Evolutionary conservation across 2,888 invertebrate species (phyloP).

Genomic region (Zhuqinia jingwanae): DNA sequence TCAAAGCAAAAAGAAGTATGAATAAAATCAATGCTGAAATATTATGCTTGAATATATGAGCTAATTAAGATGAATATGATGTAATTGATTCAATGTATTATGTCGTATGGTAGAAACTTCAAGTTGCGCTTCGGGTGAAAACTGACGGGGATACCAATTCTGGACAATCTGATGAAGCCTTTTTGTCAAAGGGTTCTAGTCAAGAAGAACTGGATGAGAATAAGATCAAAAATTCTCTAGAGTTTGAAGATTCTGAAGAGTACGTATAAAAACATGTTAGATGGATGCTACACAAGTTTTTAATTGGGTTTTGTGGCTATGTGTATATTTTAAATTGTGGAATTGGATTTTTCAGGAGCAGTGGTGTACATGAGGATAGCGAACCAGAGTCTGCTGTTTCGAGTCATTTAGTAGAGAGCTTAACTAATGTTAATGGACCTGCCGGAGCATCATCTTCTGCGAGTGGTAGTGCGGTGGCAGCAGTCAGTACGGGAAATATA

Average conservation of each 20-base stretch:
- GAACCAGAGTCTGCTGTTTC: constrained; percentile 81
- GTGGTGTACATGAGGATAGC: constrained; percentile 84
- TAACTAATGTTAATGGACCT: constrained; percentile 70
- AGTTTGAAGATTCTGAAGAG: constrained; percentile 81
- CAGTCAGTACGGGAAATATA: constrained; percentile 43
- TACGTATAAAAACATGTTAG: constrained; percentile 73
- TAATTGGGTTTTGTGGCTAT: too few relatives aligned
- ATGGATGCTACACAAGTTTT: not conserved
- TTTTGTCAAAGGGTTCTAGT: constrained; percentile 83
- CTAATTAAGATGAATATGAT: constrained; percentile 4
- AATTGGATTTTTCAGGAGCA: constrained; percentile 81
- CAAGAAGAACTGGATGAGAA: constrained; percentile 82
- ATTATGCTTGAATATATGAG: not conserved
- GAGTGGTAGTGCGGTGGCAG: constrained; percentile 10
- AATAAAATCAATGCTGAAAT: not conserved
- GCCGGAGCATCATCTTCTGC: constrained; percentile 10
- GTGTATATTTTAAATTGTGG: not conserved
- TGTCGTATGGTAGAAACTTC: constrained; percentile 73
- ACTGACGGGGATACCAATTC: constrained; percentile 80
- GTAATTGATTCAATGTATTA: not conserved
- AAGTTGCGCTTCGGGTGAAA: constrained; percentile 69
- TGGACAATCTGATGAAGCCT: constrained; percentile 83
- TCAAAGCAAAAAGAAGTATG: constrained; percentile 75
- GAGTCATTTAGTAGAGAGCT: constrained; percentile 55
- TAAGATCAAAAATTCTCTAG: constrained; percentile 75